Conservation (phyloP, 2,888 invertebrate species). For the Nudaria mundana region DNA sequence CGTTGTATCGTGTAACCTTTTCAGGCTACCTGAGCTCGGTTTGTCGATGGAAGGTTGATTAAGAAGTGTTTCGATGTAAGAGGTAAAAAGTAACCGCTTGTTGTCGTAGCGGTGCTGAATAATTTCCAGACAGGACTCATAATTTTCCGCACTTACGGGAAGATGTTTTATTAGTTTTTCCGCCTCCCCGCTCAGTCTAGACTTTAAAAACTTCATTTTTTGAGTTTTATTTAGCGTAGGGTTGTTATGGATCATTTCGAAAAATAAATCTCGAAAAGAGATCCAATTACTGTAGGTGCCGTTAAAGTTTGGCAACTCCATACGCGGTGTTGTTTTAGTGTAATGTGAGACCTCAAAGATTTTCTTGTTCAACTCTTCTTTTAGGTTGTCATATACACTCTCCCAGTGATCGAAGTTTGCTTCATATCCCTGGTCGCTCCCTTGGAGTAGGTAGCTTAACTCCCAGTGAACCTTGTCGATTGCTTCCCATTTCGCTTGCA, state of each 20-base stretch:
- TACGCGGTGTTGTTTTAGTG: background rate
- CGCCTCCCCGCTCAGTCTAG: background rate
- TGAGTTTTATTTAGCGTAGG: background rate
- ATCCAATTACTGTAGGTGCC: background rate
- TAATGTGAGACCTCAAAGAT: background rate
- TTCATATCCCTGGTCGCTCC: no score
- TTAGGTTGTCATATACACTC: background rate
- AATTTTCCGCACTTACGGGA: background rate
- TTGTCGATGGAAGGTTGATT: background rate
- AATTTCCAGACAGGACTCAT: background rate
- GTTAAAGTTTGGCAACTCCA: background rate
- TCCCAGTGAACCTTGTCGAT: no score
- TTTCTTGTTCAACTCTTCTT: background rate
- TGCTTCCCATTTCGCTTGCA: no score
- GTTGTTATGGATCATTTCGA: background rate
- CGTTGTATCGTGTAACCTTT: slow-evolving; percentile 5
- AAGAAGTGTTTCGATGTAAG: background rate
- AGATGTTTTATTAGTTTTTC: background rate
- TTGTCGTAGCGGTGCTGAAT: background rate
- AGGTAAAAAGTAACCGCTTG: background rate
- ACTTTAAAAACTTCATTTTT: slow-evolving; percentile 1
- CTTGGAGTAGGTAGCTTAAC: no score
- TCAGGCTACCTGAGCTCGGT: background rate
- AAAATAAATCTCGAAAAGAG: background rate
- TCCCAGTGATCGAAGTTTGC: no score